Evolutionary conservation across 2,113 vertebrate genomes (phyloP).

Genomic region (Sorex fumeus): DNA sequence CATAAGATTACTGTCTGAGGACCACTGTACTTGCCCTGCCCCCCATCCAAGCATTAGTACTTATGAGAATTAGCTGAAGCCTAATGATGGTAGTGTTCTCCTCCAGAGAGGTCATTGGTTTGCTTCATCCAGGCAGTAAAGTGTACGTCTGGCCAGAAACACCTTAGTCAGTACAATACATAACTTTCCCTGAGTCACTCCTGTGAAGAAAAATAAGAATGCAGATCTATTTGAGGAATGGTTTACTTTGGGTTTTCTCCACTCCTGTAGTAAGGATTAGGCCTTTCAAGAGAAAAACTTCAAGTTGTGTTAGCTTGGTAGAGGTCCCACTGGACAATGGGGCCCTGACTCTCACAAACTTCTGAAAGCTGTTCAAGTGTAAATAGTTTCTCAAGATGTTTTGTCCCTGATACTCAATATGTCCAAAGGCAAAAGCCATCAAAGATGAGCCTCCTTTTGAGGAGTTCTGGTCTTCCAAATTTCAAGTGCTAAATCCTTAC

Average conservation of each 20-base stretch:
- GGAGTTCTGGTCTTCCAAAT: neutral
- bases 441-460: neutral
- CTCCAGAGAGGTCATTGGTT: neutral
- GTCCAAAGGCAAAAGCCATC: neutral
- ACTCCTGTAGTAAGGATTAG: neutral
- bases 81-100: neutral
- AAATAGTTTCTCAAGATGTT: neutral
- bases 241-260: neutral
- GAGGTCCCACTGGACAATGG: too few species aligned
- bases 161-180: neutral
- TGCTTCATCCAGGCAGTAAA: neutral
- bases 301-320: neutral
- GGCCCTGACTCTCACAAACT: neutral
- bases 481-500: neutral
- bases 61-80: slow-evolving; percentile 25
- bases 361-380: neutral
- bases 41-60: neutral
- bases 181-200: neutral
- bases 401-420: neutral
- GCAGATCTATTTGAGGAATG: neutral
- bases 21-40: too few species aligned
- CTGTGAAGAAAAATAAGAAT: neutral
- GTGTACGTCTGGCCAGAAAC: neutral
- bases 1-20: too few species aligned
- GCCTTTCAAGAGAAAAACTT: neutral